phyloP scores from a whole-genome alignment of 1,140 invertebrate genomes.

The Euura saliciscinereae region DNA sequence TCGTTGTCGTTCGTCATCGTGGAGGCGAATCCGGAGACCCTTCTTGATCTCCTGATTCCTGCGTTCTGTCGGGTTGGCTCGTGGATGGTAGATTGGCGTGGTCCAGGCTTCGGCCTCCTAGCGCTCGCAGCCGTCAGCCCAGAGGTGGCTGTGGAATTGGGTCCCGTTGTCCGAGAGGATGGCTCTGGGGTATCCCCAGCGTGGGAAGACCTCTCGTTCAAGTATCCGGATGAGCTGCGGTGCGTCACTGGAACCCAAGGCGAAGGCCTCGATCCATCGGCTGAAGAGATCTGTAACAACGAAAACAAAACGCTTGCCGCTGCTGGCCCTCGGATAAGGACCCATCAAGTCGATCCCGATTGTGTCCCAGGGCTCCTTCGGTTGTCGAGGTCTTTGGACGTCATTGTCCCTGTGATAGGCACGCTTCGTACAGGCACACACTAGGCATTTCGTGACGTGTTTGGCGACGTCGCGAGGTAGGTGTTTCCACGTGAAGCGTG shows the following conservation, averaged over 20 bases:
- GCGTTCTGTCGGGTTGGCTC: conserved; percentile 37
- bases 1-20: conserved; percentile 17
- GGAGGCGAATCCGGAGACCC: conserved; percentile 25
- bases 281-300: conserved; percentile 33
- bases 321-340: conserved; percentile 25
- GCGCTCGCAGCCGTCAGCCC: conserved; percentile 7
- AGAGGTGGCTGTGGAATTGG: conserved; percentile 26
- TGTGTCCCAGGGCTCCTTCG: conserved; percentile 24
- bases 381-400: conserved; percentile 8
- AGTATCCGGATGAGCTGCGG: conserved; percentile 17
- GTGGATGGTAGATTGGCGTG: conserved; percentile 37
- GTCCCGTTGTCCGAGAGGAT: conserved; percentile 38
- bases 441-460: conserved; percentile 16
- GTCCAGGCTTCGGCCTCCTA: conserved; percentile 23
- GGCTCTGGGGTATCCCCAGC: no score
- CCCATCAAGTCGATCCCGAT: conserved; percentile 31
- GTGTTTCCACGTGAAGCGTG: conserved; percentile 22
- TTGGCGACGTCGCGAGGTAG: conserved; percentile 14
- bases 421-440: conserved; percentile 18
- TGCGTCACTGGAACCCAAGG: conserved; percentile 21
- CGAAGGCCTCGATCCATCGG: conserved; percentile 32
- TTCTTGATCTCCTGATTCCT: conserved; percentile 38
- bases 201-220: conserved; percentile 36
- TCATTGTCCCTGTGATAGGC: conserved; percentile 8
- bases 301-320: conserved; percentile 24